These are phyloP conservation scores for Mungos mungo DNA, from an alignment of 2,113 vertebrate genomes.

Conservation along the genomic window DNA sequence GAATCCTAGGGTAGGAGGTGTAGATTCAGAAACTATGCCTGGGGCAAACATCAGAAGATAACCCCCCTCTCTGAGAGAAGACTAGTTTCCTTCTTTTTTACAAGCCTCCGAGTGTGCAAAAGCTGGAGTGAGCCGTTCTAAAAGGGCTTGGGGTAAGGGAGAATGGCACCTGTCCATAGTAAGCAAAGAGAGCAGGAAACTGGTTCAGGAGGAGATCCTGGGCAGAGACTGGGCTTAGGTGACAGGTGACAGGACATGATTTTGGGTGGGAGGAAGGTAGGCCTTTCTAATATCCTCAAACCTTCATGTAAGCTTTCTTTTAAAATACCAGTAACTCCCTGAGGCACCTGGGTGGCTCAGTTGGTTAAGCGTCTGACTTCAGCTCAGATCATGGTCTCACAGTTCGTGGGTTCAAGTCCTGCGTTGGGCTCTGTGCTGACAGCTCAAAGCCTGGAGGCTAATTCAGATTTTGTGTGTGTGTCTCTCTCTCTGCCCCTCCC, in stretches of 20 bases:
- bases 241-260: neutral
- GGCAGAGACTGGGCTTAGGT: neutral
- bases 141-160: rapidly evolving
- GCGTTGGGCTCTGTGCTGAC: too few species aligned
- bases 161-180: too few species aligned
- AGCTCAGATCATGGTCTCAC: too few species aligned
- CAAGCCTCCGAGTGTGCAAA: neutral
- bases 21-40: neutral
- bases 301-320: neutral
- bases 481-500: too few species aligned
- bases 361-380: too few species aligned
- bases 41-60: neutral
- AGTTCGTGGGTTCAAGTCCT: too few species aligned
- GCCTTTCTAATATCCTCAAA: neutral
- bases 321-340: neutral
- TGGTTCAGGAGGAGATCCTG: neutral
- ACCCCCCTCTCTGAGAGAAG: neutral
- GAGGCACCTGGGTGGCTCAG: too few species aligned
- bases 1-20: neutral
- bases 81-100: neutral
- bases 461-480: too few species aligned
- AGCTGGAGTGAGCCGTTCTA: neutral
- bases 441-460: too few species aligned
- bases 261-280: neutral
- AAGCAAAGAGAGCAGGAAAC: neutral